Percentiles rank a stretch among this genome's conserved stretches.
Evolutionary conservation across 2,888 invertebrate genomes (phyloP).

Genomic region (Seladonia tumulorum): DNA sequence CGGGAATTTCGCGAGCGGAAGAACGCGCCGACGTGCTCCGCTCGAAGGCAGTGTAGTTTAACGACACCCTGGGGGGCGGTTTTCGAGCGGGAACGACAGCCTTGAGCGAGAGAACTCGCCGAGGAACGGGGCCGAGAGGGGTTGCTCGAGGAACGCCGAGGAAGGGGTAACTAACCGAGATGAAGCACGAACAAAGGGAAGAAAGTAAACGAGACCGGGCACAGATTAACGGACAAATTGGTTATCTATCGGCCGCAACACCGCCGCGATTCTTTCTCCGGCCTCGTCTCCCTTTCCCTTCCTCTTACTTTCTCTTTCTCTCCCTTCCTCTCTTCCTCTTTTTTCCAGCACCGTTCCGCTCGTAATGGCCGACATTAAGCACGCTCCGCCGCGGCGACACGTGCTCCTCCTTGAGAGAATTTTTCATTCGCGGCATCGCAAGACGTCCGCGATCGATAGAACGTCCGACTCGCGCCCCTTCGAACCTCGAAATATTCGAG

Average conservation of each 20-base stretch:
- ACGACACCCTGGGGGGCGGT: conserved; percentile 59
- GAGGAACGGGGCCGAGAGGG: background rate
- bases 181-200: conserved; percentile 24
- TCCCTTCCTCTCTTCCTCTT: background rate
- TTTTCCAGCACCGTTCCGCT: conserved; percentile 18
- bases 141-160: background rate
- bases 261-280: conserved; percentile 31
- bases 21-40: conserved; percentile 45
- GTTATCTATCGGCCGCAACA: conserved; percentile 62
- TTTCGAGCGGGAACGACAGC: conserved; percentile 41
- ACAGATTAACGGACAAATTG: conserved; percentile 67
- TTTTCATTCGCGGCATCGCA: conserved; percentile 73
- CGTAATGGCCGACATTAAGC: conserved; percentile 78
- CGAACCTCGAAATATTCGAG: conserved; percentile 27
- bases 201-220: conserved; percentile 22
- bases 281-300: background rate
- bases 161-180: conserved; percentile 35
- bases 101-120: conserved; percentile 20
- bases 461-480: conserved; percentile 13
- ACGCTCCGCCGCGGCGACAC: conserved; percentile 38
- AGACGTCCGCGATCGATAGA: conserved; percentile 69
- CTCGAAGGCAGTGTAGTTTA: conserved; percentile 53
- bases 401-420: conserved; percentile 57
- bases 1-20: conserved; percentile 51
- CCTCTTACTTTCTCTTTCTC: background rate